phyloP scores from a whole-genome alignment of 2,797 vertebrate genomes.

The Hypotaenidia philippensis region DNA sequence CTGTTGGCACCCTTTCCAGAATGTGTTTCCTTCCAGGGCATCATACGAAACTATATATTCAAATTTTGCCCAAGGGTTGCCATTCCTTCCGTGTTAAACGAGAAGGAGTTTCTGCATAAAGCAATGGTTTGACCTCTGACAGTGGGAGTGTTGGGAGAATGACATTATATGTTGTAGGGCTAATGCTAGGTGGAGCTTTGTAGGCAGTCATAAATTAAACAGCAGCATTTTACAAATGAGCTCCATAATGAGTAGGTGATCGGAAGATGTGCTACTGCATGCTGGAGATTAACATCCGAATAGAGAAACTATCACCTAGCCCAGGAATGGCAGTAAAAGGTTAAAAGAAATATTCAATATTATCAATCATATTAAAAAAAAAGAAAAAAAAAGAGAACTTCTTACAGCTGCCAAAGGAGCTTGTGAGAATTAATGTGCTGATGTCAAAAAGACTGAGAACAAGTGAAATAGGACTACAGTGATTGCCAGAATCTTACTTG shows the following conservation, averaged over 20 bases:
- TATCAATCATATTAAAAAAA: constrained; percentile 42
- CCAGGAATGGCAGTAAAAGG: constrained; percentile 7
- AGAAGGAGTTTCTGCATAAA: neutral
- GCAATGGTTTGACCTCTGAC: constrained; percentile 11
- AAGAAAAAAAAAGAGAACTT: neutral
- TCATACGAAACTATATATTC: neutral
- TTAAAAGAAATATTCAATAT: constrained; percentile 50
- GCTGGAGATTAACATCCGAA: neutral
- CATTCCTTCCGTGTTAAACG: neutral
- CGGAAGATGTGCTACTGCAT: neutral
- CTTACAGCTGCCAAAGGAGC: constrained; percentile 34
- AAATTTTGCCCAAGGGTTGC: neutral
- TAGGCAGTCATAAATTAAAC: neutral
- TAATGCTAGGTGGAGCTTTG: neutral
- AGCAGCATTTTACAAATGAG: constrained; percentile 18
- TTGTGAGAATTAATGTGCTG: constrained; percentile 37
- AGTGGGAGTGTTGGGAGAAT: neutral
- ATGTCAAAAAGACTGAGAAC: constrained; percentile 59
- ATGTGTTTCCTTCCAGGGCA: neutral
- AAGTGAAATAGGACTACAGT: constrained; percentile 11
- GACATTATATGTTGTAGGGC: neutral
- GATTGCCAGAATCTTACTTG: constrained; percentile 45
- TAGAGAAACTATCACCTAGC: neutral
- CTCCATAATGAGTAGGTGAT: neutral
- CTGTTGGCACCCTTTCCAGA: neutral